These are phyloP conservation scores for Apostichopus californicus DNA, from an alignment of 35 echinoderm and acorn worm genomes.

Conservation along the genomic window DNA sequence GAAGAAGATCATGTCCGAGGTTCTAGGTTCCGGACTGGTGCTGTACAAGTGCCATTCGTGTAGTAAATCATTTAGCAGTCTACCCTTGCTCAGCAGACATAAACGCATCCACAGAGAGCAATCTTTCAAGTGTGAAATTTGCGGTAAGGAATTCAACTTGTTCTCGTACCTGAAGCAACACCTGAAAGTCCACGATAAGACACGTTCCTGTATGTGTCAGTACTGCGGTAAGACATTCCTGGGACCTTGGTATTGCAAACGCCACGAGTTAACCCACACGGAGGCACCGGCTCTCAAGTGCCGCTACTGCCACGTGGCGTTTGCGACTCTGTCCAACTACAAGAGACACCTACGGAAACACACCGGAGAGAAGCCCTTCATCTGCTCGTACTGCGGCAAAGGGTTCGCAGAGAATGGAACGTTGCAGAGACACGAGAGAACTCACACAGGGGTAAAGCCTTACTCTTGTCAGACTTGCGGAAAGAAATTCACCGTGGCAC, in stretches of 20 bases:
- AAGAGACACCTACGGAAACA: constrained; percentile 42
- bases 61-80: background rate
- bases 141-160: constrained; percentile 20
- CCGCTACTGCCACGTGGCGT: constrained; percentile 15
- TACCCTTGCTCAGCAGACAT: constrained; percentile 8
- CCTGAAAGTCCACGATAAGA: constrained; percentile 29
- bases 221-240: constrained; percentile 52
- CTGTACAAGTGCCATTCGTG: constrained; percentile 17
- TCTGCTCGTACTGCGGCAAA: constrained; percentile 35
- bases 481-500: constrained; percentile 61
- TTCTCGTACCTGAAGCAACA: constrained; percentile 52
- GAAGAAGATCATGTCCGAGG: constrained; percentile 14
- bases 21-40: background rate
- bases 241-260: constrained; percentile 41
- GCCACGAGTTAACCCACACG: constrained; percentile 47
- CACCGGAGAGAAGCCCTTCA: constrained; percentile 35
- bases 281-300: constrained; percentile 38
- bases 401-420: constrained; percentile 47
- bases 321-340: constrained; percentile 23
- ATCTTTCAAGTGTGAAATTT: constrained; percentile 25
- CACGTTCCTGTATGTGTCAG: constrained; percentile 33
- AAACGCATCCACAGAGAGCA: constrained; percentile 17
- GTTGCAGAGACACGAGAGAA: constrained; percentile 4
- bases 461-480: constrained; percentile 63
- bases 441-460: constrained; percentile 22